These are phyloP conservation scores for Ornithoptera alexandrae DNA, from an alignment of 2,888 invertebrate genomes.

Conservation along the genomic window DNA sequence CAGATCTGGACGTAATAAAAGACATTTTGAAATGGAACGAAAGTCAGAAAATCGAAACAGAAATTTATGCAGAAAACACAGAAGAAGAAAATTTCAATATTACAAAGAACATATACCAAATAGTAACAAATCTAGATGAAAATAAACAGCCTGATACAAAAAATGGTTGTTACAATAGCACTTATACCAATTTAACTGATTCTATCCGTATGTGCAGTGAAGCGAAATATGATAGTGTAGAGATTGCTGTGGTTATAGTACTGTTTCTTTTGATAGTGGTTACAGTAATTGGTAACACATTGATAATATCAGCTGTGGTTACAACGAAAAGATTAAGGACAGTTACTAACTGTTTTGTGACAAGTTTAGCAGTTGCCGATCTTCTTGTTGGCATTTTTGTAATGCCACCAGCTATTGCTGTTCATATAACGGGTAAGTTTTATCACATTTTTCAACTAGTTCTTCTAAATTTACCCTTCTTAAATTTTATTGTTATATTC, in stretches of 20 bases:
- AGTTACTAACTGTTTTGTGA: slow-evolving; percentile 97
- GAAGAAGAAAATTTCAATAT: slow-evolving; percentile 55
- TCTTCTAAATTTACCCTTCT: background rate
- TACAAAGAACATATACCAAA: slow-evolving; percentile 54
- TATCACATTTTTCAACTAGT: background rate
- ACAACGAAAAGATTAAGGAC: slow-evolving; percentile 92
- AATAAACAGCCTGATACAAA: slow-evolving; percentile 32
- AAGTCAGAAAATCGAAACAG: slow-evolving; percentile 47
- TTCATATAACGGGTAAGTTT: slow-evolving; percentile 88
- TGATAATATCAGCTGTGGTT: slow-evolving; percentile 93
- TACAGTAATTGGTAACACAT: slow-evolving; percentile 91
- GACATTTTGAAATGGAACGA: slow-evolving; percentile 62
- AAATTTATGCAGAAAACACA: slow-evolving; percentile 55
- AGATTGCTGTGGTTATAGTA: slow-evolving; percentile 82
- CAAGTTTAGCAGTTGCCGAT: slow-evolving; percentile 96
- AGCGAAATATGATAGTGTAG: slow-evolving; percentile 61
- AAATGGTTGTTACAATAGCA: slow-evolving; percentile 37
- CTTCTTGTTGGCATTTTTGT: slow-evolving; percentile 95
- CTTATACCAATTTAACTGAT: slow-evolving; percentile 37
- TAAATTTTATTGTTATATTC: too few relatives aligned
- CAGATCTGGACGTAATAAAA: slow-evolving; percentile 48
- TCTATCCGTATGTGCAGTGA: slow-evolving; percentile 38
- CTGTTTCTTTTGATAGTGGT: slow-evolving; percentile 85
- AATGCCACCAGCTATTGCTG: slow-evolving; percentile 96
- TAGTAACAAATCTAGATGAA: slow-evolving; percentile 44